Conservation (phyloP, 2,888 invertebrate genomes). For the Oxytorus armatus region DNA sequence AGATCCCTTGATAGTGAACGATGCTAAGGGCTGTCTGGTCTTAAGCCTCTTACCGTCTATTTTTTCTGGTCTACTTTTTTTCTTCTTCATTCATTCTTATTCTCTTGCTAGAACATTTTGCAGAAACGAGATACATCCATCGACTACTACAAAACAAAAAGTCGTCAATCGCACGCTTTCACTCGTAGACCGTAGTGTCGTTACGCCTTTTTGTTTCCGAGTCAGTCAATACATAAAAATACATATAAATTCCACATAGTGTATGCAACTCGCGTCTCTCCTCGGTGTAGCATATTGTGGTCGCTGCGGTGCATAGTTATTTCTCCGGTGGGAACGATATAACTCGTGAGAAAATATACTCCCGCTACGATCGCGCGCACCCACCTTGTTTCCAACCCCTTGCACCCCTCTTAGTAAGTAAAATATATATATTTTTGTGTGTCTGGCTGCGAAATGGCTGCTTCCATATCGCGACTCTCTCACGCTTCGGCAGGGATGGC, state of each 20-base stretch:
- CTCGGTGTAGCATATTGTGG: constrained; percentile 66
- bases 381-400: constrained; percentile 62
- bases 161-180: background rate
- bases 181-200: background rate
- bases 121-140: background rate
- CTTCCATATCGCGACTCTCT: constrained; percentile 25
- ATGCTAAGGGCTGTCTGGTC: constrained; percentile 30
- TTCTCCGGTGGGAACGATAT: constrained; percentile 68
- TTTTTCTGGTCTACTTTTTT: constrained; percentile 6
- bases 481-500: background rate
- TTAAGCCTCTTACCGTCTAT: constrained; percentile 48
- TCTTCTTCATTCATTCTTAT: constrained; percentile 16
- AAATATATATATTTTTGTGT: constrained; percentile 26
- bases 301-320: constrained; percentile 63
- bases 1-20: constrained; percentile 26
- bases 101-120: constrained; percentile 20
- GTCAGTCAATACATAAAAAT: background rate
- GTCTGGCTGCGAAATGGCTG: constrained; percentile 15
- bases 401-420: constrained; percentile 30
- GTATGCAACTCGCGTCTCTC: constrained; percentile 66
- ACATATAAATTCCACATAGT: constrained; percentile 29
- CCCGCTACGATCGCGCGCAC: constrained; percentile 46
- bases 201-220: background rate
- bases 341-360: constrained; percentile 69
- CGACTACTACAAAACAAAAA: background rate